Base-by-base conservation (phyloP, 2,888 invertebrate genomes). In the Cancer borealis region DNA sequence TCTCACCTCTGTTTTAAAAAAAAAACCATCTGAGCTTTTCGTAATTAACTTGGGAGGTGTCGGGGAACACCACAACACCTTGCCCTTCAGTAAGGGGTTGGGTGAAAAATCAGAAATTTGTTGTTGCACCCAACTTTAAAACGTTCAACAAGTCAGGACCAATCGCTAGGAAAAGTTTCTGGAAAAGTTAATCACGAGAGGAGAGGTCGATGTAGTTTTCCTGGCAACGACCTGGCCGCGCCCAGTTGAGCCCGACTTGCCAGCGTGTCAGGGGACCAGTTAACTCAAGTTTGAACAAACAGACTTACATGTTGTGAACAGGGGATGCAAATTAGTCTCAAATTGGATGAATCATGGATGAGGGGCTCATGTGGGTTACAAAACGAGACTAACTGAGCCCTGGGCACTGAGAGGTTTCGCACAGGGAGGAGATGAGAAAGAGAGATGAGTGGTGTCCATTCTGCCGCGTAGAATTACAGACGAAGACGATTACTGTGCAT, bases 231-330 rank as follows among this genome's bases (percentile, higher is more conserved):
- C 17, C 66, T 17, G 4, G n/a, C 21, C 66, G 4, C n/a, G n/a
- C n/a, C n/a, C n/a, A 5, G 66, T 21, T n/a, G 21, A 66, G 66
- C 66, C 3, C 5, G 21, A 21, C 66, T 66, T 66, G n/a, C 66
- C 66, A 66, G 66, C n/a, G 66, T n/a, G 66, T 6, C n/a, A 54
- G 12, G 54, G 12, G 54, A 54, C 54, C n/a, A n/a, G 66, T 66
- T 66, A 66, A 66, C 66, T 66, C 4, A n/a, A 66, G 66, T 5
- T n/a, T n/a, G n/a, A 66, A 66, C 66, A 66, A 66, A 66, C 66
- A 66, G n/a, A 66, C 66, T 66, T n/a, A 66, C 66, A 66, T 66
- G 66, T 66, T n/a, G 66, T 66, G n/a, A 66, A 66, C 66, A 66
- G 66, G n/a, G 6, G 66, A 66, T 66, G 66, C 66, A 66, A 66